Percentiles rank a stretch among this genome's conserved stretches.
Conservation (phyloP, 23 tunicate genomes). For the Aplidium turbinatum region DNA sequence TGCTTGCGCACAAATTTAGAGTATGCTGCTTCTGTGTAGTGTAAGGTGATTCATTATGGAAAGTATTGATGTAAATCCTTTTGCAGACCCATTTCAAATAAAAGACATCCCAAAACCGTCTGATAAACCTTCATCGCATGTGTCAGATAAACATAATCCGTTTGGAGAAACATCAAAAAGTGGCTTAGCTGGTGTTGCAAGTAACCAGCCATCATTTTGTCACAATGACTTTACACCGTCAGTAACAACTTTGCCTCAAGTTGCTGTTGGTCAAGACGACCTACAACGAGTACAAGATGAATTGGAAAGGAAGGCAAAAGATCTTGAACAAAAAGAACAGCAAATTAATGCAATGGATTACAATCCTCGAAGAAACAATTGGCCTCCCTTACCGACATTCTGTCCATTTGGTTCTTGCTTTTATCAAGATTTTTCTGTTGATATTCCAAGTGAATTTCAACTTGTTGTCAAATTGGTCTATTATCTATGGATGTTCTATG, state of each 20-base stretch:
- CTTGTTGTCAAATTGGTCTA: constrained; percentile 72
- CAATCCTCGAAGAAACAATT: constrained; percentile 77
- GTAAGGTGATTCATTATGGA: no score
- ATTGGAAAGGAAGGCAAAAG: constrained; percentile 95
- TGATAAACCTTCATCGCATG: background rate
- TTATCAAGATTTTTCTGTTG: constrained; percentile 93
- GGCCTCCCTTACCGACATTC: constrained; percentile 98
- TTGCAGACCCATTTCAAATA: constrained; percentile 95
- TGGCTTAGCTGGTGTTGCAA: background rate
- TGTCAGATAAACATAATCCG: constrained; percentile 84
- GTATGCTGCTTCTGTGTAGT: no score
- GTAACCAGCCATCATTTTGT: constrained; percentile 77
- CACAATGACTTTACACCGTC: constrained; percentile 32
- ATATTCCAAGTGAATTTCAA: constrained; percentile 90
- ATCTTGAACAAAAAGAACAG: constrained; percentile 78
- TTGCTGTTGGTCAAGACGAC: constrained; percentile 76
- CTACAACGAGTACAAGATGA: constrained; percentile 82
- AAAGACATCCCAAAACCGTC: constrained; percentile 73
- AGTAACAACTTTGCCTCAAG: constrained; percentile 31
- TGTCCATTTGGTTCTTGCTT: constrained; percentile 94
- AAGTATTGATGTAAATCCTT: constrained; percentile 81
- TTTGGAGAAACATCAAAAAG: constrained; percentile 59
- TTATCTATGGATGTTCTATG: constrained; percentile 93
- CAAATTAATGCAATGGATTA: constrained; percentile 48
- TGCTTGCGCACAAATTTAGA: no score